phyloP scores from a whole-genome alignment of 2,888 invertebrate species.

The Anthophora plumipes region DNA sequence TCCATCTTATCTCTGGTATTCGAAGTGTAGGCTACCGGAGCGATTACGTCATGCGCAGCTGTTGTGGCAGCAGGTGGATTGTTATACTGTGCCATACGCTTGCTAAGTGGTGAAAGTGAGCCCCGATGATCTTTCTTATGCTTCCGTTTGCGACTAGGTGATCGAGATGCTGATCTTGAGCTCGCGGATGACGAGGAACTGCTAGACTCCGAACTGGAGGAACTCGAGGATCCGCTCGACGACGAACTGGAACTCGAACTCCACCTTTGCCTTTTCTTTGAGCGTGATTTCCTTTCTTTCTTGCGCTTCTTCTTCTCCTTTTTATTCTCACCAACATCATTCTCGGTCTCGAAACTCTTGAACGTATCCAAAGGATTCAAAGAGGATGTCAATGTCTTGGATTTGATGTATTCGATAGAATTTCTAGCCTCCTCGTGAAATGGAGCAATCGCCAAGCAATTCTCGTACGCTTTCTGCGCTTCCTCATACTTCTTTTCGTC shows the following conservation, averaged over 20 bases:
- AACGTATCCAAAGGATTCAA: conserved; percentile 80
- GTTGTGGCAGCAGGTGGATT: conserved; percentile 88
- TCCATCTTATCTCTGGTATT: conserved; percentile 84
- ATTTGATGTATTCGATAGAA: conserved; percentile 92
- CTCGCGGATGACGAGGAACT: conserved; percentile 86
- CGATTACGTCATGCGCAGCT: conserved; percentile 85
- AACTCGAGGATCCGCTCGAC: conserved; percentile 89
- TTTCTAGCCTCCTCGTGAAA: conserved; percentile 95
- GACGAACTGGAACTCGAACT: conserved; percentile 88
- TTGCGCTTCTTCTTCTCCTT: conserved; percentile 85
- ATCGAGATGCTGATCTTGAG: conserved; percentile 81
- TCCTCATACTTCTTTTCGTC: conserved; percentile 94
- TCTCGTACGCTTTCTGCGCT: conserved; percentile 93
- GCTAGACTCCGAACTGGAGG: conserved; percentile 87
- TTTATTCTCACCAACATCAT: conserved; percentile 79
- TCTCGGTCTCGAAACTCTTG: conserved; percentile 81
- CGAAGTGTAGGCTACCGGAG: conserved; percentile 84
- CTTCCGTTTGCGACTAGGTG: conserved; percentile 78
- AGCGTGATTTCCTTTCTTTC: conserved; percentile 84
- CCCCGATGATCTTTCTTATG: conserved; percentile 87
- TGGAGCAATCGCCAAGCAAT: conserved; percentile 93
- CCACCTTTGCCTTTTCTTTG: conserved; percentile 83
- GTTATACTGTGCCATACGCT: conserved; percentile 93
- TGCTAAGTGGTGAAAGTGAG: conserved; percentile 92
- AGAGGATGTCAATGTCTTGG: conserved; percentile 85